Evolutionary conservation across 2,888 invertebrate genomes (phyloP).

Genomic region (Hyalella azteca): DNA sequence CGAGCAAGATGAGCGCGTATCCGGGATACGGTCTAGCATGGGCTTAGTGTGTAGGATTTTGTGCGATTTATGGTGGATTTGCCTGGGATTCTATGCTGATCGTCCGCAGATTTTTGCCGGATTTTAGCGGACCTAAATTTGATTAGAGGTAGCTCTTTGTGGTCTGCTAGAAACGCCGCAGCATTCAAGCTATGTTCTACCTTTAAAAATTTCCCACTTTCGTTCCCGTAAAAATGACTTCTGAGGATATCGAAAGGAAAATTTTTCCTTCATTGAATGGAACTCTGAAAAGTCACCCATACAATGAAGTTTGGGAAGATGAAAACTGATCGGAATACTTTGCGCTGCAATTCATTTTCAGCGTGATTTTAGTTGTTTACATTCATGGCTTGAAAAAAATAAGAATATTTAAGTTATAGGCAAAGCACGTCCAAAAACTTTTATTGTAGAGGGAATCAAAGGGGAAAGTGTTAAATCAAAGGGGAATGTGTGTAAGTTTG

Average conservation of each 20-base stretch:
- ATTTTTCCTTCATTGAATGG: neutral
- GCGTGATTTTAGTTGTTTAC: too few species aligned
- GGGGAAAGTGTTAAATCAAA: too few species aligned
- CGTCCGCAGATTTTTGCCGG: slow-evolving; percentile 35
- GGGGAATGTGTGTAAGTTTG: too few species aligned
- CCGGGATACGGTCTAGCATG: neutral
- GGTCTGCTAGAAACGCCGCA: slow-evolving; percentile 13
- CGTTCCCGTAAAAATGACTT: slow-evolving; percentile 17
- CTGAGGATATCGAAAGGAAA: neutral
- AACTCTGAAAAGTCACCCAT: neutral
- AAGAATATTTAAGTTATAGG: too few species aligned
- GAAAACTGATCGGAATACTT: too few species aligned
- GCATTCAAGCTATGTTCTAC: slow-evolving; percentile 20
- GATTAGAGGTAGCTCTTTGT: slow-evolving; percentile 37
- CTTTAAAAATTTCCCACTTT: slow-evolving; percentile 5
- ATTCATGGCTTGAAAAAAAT: too few species aligned
- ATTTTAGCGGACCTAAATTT: slow-evolving; percentile 35
- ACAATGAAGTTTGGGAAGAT: too few species aligned
- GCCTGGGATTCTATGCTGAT: slow-evolving; percentile 28
- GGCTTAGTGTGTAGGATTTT: slow-evolving; percentile 29
- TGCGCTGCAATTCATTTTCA: too few species aligned
- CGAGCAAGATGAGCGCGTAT: slow-evolving; percentile 28
- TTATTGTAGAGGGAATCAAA: too few species aligned
- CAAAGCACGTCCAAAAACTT: too few species aligned
- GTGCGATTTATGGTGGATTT: slow-evolving; percentile 30